Base-by-base conservation (phyloP, 2,113 vertebrate genomes). In the Conger conger region DNA sequence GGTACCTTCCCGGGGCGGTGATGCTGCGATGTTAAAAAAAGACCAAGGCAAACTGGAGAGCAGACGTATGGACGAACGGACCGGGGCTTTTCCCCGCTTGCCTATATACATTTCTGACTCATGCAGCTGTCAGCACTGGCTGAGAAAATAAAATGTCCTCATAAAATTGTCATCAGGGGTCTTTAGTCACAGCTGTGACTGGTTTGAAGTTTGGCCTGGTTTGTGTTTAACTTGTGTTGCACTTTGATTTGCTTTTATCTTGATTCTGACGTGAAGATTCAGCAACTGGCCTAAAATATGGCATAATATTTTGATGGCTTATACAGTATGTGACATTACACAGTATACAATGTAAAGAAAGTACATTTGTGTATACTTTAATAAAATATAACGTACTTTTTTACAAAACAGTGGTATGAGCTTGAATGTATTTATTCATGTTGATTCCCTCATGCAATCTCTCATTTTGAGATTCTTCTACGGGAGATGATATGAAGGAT, bases 11-110 rank as follows among this genome's bases (percentile, higher is more conserved):
- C 1, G 45, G 45, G 45, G 82, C 54, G 17, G 81, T 33, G 16
- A 88, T 91, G 92, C 92, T 90, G 79, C n/a, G 18, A 88, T 91
- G 91, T 92, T 90, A 87, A 91, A 87, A n/a, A n/a, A n/a, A n/a
- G n/a, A 89, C 89, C 77, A 42, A 88, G 76, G 85, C 37, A 85
- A 83, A 82, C 53, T 33, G 53, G 81, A 11, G 13, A 33, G n/a
- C n/a, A 7, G 68, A 33, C 68, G 33, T 8, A n/a, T 63, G 57
- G 23, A 63, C 57, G 2, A 63, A 63, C 30, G n/a, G 68, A 73
- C n/a, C 13, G 1, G 7, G 9, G n/a, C n/a, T 79, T 40, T 42
- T 37, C 80, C 76, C 33, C 80, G 83, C 79, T 42, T 84, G 33
- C 68, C 68, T 77, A 85, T 76, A 82, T 88, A 92, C 90, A 88